Conservation (phyloP, 2,113 vertebrate species). For the Dasypus novemcinctus region DNA sequence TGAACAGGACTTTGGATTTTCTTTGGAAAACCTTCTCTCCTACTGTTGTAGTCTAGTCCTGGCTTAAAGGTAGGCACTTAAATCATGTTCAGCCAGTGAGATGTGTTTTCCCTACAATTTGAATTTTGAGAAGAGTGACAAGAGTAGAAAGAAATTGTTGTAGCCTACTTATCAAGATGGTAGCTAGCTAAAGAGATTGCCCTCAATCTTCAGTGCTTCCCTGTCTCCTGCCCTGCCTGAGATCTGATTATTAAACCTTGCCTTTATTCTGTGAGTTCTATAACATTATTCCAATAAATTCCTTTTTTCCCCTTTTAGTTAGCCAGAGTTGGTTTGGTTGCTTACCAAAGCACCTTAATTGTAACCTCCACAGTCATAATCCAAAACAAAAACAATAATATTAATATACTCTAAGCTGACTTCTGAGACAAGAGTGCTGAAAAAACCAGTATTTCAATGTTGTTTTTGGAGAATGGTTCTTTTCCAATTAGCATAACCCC, state of each 20-base stretch:
- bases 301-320: neutral
- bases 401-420: neutral
- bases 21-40: neutral
- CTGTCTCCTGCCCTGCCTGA: neutral
- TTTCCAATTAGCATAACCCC: neutral
- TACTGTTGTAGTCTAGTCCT: neutral
- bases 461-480: neutral
- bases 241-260: neutral
- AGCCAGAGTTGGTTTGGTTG: neutral
- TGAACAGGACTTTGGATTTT: neutral
- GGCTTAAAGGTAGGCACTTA: neutral
- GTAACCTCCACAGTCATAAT: neutral
- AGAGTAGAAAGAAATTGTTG: neutral
- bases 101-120: neutral
- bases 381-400: neutral
- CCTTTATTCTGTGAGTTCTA: neutral
- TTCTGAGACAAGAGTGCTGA: neutral
- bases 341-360: neutral
- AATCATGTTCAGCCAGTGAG: neutral
- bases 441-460: neutral
- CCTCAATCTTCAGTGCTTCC: neutral
- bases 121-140: neutral
- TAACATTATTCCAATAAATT: neutral
- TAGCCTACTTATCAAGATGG: neutral
- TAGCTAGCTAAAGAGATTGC: neutral